Percentiles rank a stretch among this genome's conserved stretches.
These are phyloP conservation scores for Leucoraja erinaceus DNA, from an alignment of 2,113 vertebrate species.

Conservation along the genomic window DNA sequence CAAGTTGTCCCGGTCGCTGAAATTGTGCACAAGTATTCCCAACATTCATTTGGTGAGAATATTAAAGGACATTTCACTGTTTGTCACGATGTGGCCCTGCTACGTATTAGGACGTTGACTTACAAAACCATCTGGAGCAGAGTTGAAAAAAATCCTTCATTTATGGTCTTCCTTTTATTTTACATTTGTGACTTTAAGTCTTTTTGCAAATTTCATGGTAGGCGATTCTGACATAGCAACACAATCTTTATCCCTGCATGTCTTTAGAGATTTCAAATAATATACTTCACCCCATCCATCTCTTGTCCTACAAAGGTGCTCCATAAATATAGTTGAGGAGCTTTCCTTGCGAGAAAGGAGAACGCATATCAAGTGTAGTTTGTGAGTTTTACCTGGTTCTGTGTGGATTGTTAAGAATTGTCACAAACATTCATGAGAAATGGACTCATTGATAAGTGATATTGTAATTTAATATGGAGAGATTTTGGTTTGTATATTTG, in stretches of 20 bases:
- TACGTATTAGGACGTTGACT: background rate
- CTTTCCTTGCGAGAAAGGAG: background rate
- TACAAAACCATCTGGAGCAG: background rate
- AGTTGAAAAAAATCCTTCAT: background rate
- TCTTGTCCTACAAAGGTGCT: background rate
- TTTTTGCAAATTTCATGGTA: background rate
- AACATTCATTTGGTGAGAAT: background rate
- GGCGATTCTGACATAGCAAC: too few species aligned
- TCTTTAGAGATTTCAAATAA: background rate
- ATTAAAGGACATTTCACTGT: background rate
- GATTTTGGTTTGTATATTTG: background rate
- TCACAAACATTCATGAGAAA: background rate
- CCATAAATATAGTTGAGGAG: background rate
- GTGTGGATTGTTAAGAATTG: background rate
- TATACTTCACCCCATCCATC: too few species aligned
- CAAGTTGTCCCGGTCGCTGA: background rate
- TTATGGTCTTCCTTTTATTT: background rate
- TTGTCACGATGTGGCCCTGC: background rate
- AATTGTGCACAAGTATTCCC: background rate
- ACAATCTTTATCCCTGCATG: background rate
- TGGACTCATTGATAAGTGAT: background rate
- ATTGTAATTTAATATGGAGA: background rate
- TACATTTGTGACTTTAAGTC: background rate
- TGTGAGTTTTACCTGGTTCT: background rate
- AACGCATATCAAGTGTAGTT: background rate